These are phyloP conservation scores for Choristoneura fumiferana DNA, from an alignment of 1,140 invertebrate genomes.

Conservation along the genomic window DNA sequence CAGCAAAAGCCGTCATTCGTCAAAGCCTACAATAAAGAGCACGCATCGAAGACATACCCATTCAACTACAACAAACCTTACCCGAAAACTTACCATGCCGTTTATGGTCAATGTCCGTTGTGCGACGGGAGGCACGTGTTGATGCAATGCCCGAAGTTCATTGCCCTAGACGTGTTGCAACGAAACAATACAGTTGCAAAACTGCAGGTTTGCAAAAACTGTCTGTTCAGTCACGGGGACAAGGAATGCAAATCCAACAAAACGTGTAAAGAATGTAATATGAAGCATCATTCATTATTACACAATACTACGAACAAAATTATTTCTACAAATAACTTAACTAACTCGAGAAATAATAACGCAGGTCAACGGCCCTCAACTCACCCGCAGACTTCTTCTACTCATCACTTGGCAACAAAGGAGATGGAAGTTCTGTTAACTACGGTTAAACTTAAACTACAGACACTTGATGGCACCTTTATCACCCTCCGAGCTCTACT, in stretches of 20 bases:
- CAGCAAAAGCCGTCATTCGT: conserved; percentile 4
- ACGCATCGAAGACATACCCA: neutral
- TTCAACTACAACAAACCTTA: neutral
- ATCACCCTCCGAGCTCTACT: conserved; percentile 27
- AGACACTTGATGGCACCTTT: conserved; percentile 20
- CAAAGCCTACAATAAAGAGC: conserved; percentile 1
- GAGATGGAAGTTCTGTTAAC: conserved; percentile 2
- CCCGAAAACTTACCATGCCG: neutral
- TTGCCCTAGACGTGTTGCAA: conserved; percentile 11
- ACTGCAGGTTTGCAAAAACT: conserved; percentile 35
- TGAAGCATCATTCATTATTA: conserved; percentile 29
- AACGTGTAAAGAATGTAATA: conserved; percentile 30
- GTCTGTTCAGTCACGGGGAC: conserved; percentile 29
- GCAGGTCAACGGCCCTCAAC: neutral
- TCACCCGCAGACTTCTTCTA: neutral
- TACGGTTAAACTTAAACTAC: conserved; percentile 17
- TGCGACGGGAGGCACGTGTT: conserved; percentile 11
- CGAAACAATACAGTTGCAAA: conserved; percentile 31
- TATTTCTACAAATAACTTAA: neutral
- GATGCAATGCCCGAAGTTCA: conserved; percentile 17
- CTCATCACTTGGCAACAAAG: neutral
- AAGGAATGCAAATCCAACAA: conserved; percentile 27
- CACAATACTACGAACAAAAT: conserved; percentile 25
- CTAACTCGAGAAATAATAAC: conserved; percentile 4
- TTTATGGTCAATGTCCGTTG: neutral